These are phyloP conservation scores for Virgularia gustaviana DNA, from an alignment of 92 coral and sea anemone species.

Conservation along the genomic window DNA sequence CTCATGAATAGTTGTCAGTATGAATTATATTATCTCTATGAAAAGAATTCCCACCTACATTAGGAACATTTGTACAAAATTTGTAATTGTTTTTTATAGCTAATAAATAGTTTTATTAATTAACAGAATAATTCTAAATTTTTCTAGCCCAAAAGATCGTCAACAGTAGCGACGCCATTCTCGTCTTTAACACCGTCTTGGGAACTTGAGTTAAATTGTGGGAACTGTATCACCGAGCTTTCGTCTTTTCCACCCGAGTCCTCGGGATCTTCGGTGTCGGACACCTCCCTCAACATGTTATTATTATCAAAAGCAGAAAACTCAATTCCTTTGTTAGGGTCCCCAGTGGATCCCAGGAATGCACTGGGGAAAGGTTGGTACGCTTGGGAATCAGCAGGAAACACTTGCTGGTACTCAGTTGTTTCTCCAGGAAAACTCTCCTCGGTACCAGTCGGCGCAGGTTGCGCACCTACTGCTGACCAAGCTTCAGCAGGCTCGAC, in stretches of 20 bases:
- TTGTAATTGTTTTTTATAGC: background rate
- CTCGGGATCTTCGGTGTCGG: no score
- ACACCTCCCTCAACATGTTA: background rate
- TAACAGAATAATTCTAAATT: background rate
- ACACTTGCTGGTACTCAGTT: background rate
- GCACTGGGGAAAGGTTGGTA: background rate
- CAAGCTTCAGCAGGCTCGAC: slow-evolving; percentile 28
- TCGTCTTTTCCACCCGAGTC: no score
- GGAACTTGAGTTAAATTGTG: background rate
- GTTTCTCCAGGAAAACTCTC: background rate
- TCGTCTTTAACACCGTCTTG: background rate
- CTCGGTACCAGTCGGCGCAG: background rate
- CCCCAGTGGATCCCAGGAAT: background rate
- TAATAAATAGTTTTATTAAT: background rate
- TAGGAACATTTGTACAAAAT: slow-evolving; percentile 7
- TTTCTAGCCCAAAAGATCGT: slow-evolving; percentile 24
- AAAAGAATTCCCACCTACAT: background rate
- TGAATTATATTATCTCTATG: background rate
- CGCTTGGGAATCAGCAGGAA: background rate
- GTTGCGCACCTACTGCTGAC: slow-evolving; percentile 5
- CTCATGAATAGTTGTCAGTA: no score
- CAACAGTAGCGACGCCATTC: slow-evolving; percentile 4
- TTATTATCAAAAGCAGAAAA: slow-evolving; percentile 2
- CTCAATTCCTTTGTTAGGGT: background rate
- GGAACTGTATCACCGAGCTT: background rate